phyloP scores from a whole-genome alignment of 2,113 vertebrate species.

The Halcyon malimbica region DNA sequence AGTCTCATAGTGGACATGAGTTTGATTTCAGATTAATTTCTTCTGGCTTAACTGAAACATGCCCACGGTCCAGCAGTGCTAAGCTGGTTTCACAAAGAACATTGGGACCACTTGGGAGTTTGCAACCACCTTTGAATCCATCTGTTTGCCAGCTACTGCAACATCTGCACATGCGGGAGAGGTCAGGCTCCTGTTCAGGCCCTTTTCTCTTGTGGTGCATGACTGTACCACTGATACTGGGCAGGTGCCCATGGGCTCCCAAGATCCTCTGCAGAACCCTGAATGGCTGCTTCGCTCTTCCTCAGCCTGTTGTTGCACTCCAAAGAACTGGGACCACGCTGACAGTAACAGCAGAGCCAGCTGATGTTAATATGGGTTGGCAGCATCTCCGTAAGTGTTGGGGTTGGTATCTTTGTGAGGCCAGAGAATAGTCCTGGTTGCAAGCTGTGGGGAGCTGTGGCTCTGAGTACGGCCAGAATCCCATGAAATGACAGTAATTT shows the following conservation, averaged over 20 bases:
- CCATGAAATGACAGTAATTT: neutral
- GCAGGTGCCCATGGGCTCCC: neutral
- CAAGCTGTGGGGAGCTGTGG: neutral
- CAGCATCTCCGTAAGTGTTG: neutral
- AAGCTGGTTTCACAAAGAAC: neutral
- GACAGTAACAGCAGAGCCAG: neutral
- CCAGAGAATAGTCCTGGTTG: neutral
- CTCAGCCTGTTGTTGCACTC: neutral
- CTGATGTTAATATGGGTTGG: neutral
- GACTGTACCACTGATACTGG: neutral
- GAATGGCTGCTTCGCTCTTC: neutral
- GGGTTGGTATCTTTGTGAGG: neutral
- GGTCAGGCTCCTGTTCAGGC: neutral
- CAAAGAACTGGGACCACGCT: neutral
- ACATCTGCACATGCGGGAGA: neutral
- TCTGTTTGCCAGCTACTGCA: neutral
- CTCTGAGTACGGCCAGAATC: neutral
- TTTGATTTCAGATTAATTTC: neutral
- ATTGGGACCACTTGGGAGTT: rapidly evolving
- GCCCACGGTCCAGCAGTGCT: rapidly evolving
- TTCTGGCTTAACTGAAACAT: neutral
- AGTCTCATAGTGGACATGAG: neutral
- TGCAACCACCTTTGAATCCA: neutral
- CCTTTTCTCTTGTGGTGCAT: neutral
- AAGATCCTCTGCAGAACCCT: neutral